phyloP scores from a whole-genome alignment of 92 coral and sea anemone genomes.

The Palythoa caribaeorum region DNA sequence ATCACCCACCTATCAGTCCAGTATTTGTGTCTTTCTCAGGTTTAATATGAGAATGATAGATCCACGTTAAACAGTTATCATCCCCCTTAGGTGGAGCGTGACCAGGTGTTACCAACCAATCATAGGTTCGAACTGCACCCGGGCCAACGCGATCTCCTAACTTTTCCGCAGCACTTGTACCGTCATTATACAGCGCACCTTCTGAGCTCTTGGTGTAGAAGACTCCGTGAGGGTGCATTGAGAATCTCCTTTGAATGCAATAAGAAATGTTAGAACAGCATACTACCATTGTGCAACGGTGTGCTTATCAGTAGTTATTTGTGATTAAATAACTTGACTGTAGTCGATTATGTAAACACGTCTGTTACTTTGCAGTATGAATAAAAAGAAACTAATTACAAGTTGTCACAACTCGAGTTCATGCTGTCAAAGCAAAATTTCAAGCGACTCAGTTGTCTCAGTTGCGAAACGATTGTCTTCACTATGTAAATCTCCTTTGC shows the following conservation, averaged over 20 bases:
- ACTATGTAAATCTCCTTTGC: too few species aligned
- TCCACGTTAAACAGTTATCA: slow-evolving; percentile 81
- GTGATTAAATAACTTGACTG: too few species aligned
- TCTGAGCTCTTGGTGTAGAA: slow-evolving; percentile 70
- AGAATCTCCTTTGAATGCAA: slow-evolving; percentile 32
- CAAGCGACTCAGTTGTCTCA: too few species aligned
- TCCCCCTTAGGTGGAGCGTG: slow-evolving; percentile 77
- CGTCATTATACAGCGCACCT: slow-evolving; percentile 73
- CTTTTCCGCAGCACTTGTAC: slow-evolving; percentile 54
- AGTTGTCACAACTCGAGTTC: too few species aligned
- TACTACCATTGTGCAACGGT: too few species aligned
- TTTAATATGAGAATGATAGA: slow-evolving; percentile 81
- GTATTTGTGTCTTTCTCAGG: slow-evolving; percentile 72
- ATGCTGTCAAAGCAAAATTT: too few species aligned
- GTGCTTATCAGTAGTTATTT: too few species aligned
- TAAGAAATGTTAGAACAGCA: too few species aligned
- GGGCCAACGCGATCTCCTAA: slow-evolving; percentile 72
- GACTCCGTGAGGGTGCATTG: slow-evolving; percentile 79
- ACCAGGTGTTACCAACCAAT: slow-evolving; percentile 66
- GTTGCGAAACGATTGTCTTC: too few species aligned
- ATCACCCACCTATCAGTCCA: slow-evolving; percentile 74
- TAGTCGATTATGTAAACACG: too few species aligned
- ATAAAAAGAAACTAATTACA: too few species aligned
- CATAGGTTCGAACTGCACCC: slow-evolving; percentile 50
- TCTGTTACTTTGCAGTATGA: too few species aligned